These are phyloP conservation scores for Ephialtes manifestator DNA, from an alignment of 2,888 invertebrate species.

Conservation along the genomic window DNA sequence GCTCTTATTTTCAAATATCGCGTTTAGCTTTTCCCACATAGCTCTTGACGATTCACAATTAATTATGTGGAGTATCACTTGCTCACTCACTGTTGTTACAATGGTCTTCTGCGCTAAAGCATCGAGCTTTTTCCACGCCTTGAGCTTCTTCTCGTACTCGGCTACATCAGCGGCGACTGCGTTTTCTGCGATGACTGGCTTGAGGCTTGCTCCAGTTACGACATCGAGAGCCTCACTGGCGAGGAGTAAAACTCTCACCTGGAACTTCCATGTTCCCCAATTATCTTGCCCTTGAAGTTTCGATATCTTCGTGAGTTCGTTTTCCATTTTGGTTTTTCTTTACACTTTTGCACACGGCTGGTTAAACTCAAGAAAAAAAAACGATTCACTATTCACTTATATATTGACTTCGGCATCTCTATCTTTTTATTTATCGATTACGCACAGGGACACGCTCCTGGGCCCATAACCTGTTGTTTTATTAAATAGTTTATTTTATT, in stretches of 20 bases:
- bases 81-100: constrained; percentile 69
- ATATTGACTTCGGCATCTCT: not conserved
- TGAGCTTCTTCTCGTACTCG: constrained; percentile 23
- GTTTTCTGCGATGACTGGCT: constrained; percentile 20
- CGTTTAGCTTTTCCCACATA: constrained; percentile 77
- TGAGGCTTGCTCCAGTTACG: constrained; percentile 8
- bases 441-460: constrained; percentile 36
- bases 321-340: constrained; percentile 43
- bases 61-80: constrained; percentile 72
- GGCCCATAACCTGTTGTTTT: constrained; percentile 59
- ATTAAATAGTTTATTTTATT: not conserved
- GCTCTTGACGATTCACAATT: constrained; percentile 73
- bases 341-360: constrained; percentile 55
- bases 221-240: constrained; percentile 40
- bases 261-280: constrained; percentile 54
- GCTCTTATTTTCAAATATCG: constrained; percentile 76
- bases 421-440: not conserved
- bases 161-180: not conserved
- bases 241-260: constrained; percentile 30
- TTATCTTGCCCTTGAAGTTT: constrained; percentile 48
- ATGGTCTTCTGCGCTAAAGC: constrained; percentile 74
- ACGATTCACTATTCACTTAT: not conserved
- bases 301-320: constrained; percentile 20
- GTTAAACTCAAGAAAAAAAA: constrained; percentile 14
- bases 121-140: constrained; percentile 70